Evolutionary conservation across 2,113 vertebrate genomes (phyloP).

Genomic region (Cervus canadensis): DNA sequence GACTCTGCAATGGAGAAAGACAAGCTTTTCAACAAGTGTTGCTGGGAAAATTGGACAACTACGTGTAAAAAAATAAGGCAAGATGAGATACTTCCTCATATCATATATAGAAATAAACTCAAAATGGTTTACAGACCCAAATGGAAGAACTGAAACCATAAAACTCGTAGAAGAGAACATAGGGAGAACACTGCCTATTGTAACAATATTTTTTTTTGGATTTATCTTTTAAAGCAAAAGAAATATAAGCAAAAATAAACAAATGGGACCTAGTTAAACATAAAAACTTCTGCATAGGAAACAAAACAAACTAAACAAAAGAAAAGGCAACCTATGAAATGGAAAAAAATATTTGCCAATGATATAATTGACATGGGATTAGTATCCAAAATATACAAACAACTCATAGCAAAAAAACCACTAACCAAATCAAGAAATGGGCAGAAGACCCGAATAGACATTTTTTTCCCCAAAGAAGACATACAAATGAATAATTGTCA

Average conservation of each 20-base stretch:
- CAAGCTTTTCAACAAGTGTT: not conserved
- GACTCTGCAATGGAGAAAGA: not conserved
- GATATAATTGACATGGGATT: not conserved
- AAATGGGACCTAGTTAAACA: not conserved
- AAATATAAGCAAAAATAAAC: not conserved
- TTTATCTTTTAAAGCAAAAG: not conserved
- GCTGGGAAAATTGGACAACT: not conserved
- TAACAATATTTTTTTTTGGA: not conserved
- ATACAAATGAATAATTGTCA: not conserved
- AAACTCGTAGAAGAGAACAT: not conserved
- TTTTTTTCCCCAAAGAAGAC: not conserved
- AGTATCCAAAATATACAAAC: not conserved
- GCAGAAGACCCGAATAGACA: not conserved
- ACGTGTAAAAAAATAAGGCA: rapidly evolving
- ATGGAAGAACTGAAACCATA: not conserved
- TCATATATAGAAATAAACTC: not conserved
- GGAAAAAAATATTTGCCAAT: not conserved
- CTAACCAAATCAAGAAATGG: not conserved
- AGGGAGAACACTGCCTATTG: not conserved
- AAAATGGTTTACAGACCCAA: not conserved
- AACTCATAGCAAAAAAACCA: rapidly evolving
- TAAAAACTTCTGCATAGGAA: not conserved
- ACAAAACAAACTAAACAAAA: not conserved
- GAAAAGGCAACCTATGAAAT: not conserved
- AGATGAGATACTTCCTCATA: not conserved